Percentiles rank a stretch among this genome's conserved stretches.
These are phyloP conservation scores for Thymallus thymallus DNA, from an alignment of 2,113 vertebrate species.

Conservation along the genomic window DNA sequence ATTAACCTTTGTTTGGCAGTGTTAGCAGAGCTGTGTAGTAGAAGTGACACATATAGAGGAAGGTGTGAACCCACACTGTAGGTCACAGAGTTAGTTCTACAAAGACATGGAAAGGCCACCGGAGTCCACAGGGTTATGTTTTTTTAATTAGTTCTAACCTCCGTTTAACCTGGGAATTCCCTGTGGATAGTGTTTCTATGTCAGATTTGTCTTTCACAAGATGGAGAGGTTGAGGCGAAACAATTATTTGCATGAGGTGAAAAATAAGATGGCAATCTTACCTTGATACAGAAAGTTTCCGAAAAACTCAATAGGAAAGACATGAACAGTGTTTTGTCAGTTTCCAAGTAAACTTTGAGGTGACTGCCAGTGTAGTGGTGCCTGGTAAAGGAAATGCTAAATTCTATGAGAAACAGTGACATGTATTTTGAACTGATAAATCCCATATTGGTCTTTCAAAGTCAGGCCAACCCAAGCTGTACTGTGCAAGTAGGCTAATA, in stretches of 20 bases:
- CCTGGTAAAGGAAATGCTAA: no score
- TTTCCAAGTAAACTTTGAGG: not conserved
- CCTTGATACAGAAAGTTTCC: not conserved
- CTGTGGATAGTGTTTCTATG: not conserved
- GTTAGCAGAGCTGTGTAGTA: slow-evolving; percentile 15
- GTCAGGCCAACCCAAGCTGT: no score
- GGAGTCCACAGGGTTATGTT: slow-evolving; percentile 30
- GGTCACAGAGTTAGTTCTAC: not conserved
- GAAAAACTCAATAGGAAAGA: not conserved
- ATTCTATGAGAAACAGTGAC: no score
- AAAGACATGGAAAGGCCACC: not conserved
- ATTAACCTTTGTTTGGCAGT: slow-evolving; percentile 60
- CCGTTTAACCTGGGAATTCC: not conserved
- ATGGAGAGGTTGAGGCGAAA: not conserved
- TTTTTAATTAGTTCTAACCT: not conserved
- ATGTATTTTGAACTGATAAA: no score
- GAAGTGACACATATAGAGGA: slow-evolving; percentile 20
- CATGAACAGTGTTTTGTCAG: not conserved
- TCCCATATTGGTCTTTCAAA: no score
- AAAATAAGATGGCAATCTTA: not conserved
- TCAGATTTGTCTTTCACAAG: not conserved
- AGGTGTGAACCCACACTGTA: slow-evolving; percentile 20
- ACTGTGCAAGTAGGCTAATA: no score
- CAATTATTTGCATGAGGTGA: no score
- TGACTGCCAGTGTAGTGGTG: no score